phyloP scores from a whole-genome alignment of 2,888 invertebrate species.

The Nemotelus nigrinus region DNA sequence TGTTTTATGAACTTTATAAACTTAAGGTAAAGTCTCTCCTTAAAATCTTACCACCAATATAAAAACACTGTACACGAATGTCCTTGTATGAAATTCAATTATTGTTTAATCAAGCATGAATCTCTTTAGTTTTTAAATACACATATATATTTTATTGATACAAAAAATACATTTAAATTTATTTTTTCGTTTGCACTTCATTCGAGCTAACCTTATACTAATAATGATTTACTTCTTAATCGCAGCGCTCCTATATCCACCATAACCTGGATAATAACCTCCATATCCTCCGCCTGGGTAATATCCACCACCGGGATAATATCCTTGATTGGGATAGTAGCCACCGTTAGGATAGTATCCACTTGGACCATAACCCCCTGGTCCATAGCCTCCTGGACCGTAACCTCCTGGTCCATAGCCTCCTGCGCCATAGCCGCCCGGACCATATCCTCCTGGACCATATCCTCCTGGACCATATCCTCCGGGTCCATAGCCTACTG shows the following conservation, averaged over 20 bases:
- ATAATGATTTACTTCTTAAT: not conserved
- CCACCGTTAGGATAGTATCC: slow-evolving; percentile 7
- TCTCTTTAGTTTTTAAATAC: too few species aligned
- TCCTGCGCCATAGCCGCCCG: not conserved
- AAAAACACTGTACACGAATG: too few species aligned
- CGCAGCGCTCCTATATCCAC: slow-evolving; percentile 11
- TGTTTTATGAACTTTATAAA: too few species aligned
- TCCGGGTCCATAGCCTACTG: slow-evolving; percentile 7
- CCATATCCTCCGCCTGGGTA: slow-evolving; percentile 15
- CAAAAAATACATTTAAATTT: too few species aligned
- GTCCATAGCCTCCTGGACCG: not conserved
- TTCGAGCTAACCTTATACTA: not conserved
- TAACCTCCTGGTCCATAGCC: slow-evolving; percentile 4
- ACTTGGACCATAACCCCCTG: slow-evolving; percentile 2
- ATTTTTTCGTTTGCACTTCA: too few species aligned
- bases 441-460: slow-evolving; percentile 27
- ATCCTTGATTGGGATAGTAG: not conserved
- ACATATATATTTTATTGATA: too few species aligned
- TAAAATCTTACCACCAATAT: too few species aligned
- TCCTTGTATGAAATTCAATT: too few species aligned
- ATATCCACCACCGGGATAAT: slow-evolving; percentile 14
- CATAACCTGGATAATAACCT: slow-evolving; percentile 18
- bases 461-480: slow-evolving; percentile 3
- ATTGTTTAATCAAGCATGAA: too few species aligned
- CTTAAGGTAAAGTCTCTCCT: too few species aligned